These are phyloP conservation scores for Temnothorax unifasciatus DNA, from an alignment of 2,888 invertebrate species.

Conservation along the genomic window DNA sequence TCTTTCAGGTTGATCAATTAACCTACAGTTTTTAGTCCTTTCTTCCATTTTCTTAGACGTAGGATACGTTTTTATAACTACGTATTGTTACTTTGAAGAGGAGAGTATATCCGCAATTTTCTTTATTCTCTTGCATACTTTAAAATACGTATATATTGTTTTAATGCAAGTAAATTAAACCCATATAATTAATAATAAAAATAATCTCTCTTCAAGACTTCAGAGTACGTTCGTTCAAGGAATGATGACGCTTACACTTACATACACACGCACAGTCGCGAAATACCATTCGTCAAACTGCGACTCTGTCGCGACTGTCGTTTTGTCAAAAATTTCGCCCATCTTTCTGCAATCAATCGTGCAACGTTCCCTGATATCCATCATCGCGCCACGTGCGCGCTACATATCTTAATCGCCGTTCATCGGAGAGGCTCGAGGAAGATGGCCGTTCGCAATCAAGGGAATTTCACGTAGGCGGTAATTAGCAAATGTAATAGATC, in stretches of 20 bases:
- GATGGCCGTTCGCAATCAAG: constrained; percentile 63
- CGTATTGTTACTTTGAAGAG: neutral
- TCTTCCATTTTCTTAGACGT: neutral
- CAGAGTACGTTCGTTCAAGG: neutral
- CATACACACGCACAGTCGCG: neutral
- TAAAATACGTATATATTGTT: neutral
- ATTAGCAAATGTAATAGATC: constrained; percentile 66
- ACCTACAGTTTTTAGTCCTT: neutral
- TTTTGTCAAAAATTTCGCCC: constrained; percentile 24
- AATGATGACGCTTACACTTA: no score
- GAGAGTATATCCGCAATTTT: neutral
- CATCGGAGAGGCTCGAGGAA: constrained; percentile 10
- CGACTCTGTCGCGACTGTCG: neutral
- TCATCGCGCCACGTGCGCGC: constrained; percentile 30
- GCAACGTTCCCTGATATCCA: constrained; percentile 31
- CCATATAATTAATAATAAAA: neutral
- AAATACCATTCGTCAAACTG: constrained; percentile 25
- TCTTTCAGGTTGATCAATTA: constrained; percentile 13
- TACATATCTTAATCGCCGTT: constrained; percentile 30
- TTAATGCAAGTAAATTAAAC: neutral
- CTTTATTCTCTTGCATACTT: neutral
- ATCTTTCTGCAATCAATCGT: constrained; percentile 35
- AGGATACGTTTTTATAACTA: neutral
- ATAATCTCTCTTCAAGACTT: neutral
- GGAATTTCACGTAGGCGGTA: constrained; percentile 68